phyloP scores from a whole-genome alignment of 1,140 invertebrate genomes.

The Eciton burchellii region DNA sequence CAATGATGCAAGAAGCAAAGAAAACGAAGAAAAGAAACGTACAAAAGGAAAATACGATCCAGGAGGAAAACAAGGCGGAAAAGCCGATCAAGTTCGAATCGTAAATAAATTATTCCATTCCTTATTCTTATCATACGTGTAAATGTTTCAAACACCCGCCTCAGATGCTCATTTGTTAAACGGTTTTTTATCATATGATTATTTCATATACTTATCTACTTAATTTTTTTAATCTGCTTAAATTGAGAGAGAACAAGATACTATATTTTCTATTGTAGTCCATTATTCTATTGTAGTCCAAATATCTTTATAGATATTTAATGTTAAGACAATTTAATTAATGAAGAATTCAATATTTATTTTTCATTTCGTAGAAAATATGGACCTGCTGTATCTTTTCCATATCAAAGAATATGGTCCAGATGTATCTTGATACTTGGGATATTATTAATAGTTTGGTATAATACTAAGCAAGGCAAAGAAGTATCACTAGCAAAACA shows the following conservation, averaged over 20 bases:
- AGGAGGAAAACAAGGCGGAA: conserved; percentile 4
- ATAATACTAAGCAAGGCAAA: conserved; percentile 87
- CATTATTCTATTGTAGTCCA: too few relatives aligned
- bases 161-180: too few relatives aligned
- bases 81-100: neutral
- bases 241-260: neutral
- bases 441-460: conserved; percentile 87
- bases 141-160: neutral
- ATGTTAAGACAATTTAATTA: neutral
- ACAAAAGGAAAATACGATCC: neutral
- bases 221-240: too few relatives aligned
- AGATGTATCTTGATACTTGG: conserved; percentile 85
- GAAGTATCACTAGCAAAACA: conserved; percentile 88
- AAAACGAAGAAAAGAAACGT: conserved; percentile 12
- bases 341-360: neutral
- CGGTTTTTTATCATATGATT: too few relatives aligned
- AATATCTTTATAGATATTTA: too few relatives aligned
- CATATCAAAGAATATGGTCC: conserved; percentile 84
- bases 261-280: neutral
- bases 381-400: conserved; percentile 82
- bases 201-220: too few relatives aligned
- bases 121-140: neutral
- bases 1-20: conserved; percentile 16
- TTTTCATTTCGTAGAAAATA: conserved; percentile 80
- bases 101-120: neutral